A percentile compares a stretch with the other conserved stretches of the same genome.
Evolutionary conservation across 1,140 invertebrate genomes (phyloP).

Genomic region (Papilio polytes): DNA sequence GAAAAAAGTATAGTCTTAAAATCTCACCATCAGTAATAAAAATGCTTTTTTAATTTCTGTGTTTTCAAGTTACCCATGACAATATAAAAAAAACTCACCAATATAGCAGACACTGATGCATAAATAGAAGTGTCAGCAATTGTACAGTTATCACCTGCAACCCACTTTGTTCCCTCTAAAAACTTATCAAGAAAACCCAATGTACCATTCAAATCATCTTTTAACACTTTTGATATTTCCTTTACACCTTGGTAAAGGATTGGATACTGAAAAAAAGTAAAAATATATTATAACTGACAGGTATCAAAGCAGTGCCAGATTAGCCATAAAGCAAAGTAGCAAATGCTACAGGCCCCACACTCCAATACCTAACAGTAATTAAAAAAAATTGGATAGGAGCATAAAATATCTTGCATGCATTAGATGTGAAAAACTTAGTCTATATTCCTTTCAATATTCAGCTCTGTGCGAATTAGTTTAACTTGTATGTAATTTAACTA

Average conservation of each 20-base stretch:
- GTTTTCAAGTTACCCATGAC: too few species aligned
- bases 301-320: too few species aligned
- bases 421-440: too few species aligned
- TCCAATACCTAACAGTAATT: too few species aligned
- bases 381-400: too few species aligned
- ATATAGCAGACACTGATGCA: conserved; percentile 83
- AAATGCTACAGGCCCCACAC: too few species aligned
- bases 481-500: too few species aligned
- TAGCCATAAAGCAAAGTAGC: too few species aligned
- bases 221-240: conserved; percentile 84
- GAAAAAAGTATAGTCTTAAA: conserved; percentile 53
- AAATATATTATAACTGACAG: conserved; percentile 35
- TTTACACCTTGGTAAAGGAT: conserved; percentile 84
- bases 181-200: conserved; percentile 85
- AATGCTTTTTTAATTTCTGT: background rate
- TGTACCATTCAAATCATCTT: conserved; percentile 84
- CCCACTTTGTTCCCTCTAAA: conserved; percentile 84
- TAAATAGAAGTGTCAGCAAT: conserved; percentile 87
- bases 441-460: too few species aligned
- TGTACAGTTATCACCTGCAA: conserved; percentile 85
- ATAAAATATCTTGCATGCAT: too few species aligned
- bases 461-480: too few species aligned
- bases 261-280: conserved; percentile 83
- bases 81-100: conserved; percentile 76
- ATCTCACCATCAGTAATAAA: background rate